Conservation (phyloP, 1,140 invertebrate species). For the Nasonia giraulti region DNA sequence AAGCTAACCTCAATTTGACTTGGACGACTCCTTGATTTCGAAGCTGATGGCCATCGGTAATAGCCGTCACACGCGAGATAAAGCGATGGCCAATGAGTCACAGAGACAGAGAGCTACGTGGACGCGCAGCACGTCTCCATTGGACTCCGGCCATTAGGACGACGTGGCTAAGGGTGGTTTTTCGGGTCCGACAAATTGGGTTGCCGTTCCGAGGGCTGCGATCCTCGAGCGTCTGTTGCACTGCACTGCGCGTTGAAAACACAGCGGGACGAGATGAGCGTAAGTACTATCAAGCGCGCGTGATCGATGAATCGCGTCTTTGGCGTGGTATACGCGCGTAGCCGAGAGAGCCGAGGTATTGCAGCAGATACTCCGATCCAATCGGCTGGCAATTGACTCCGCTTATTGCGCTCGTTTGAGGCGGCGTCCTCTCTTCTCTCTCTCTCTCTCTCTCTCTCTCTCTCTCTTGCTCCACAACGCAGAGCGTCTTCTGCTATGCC, state of each 20-base stretch:
- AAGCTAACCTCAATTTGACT: constrained; percentile 37
- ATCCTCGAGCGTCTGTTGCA: neutral
- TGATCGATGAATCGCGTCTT: neutral
- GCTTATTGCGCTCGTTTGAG: neutral
- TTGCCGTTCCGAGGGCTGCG: neutral
- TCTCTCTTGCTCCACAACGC: neutral
- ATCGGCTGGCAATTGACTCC: neutral
- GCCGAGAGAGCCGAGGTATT: too few relatives aligned
- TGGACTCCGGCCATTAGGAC: too few relatives aligned
- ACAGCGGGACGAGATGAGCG: neutral
- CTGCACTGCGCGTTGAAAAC: neutral
- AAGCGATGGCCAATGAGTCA: neutral
- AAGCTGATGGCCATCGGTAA: neutral
- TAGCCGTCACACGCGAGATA: too few relatives aligned
- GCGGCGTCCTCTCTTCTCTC: neutral
- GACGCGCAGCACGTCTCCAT: too few relatives aligned
- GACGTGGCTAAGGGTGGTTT: too few relatives aligned
- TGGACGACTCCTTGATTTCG: neutral
- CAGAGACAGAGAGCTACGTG: neutral
- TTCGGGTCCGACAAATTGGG: neutral
- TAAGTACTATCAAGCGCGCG: neutral
- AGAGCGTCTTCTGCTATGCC: neutral
- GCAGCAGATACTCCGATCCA: neutral
- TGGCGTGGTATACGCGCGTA: too few relatives aligned
- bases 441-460: neutral